phyloP scores from a whole-genome alignment of 1,140 invertebrate species.

The Neodiprion pinetum region DNA sequence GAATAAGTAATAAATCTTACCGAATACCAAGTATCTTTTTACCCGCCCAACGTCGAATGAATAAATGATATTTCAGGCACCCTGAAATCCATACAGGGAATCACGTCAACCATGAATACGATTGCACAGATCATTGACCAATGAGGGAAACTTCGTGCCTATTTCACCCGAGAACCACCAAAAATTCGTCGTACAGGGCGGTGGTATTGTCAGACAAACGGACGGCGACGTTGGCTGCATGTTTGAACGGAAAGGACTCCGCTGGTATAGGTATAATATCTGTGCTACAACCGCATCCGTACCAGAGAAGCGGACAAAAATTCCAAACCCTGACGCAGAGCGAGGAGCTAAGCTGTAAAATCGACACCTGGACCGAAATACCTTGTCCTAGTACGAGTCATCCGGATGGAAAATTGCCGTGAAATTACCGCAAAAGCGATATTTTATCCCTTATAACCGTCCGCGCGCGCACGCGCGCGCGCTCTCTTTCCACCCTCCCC shows the following conservation, averaged over 20 bases:
- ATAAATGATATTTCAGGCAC: conserved; percentile 2
- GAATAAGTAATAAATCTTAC: conserved; percentile 1
- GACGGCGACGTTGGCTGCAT: neutral
- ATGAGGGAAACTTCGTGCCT: conserved; percentile 30
- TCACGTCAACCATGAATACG: conserved; percentile 28
- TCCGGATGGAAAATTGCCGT: conserved; percentile 60
- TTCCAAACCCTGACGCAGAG: conserved; percentile 15
- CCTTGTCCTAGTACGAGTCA: conserved; percentile 28
- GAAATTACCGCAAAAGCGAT: conserved; percentile 60
- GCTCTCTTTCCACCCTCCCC: conserved; percentile 26
- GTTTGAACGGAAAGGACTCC: conserved; percentile 21
- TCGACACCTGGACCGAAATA: conserved; percentile 31
- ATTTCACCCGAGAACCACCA: conserved; percentile 42
- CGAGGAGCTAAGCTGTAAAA: conserved; percentile 17
- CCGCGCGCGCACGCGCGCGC: conserved; percentile 14
- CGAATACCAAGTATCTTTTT: neutral
- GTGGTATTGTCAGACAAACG: conserved; percentile 30
- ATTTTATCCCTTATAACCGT: conserved; percentile 56
- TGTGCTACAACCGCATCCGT: neutral
- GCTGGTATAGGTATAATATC: conserved; percentile 9
- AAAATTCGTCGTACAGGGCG: conserved; percentile 27
- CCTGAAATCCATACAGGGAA: neutral
- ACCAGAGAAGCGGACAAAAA: conserved; percentile 18
- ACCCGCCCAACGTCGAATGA: neutral
- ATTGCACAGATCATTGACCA: conserved; percentile 39